Base-by-base conservation (phyloP, 2,888 invertebrate species). In the Lasioglossum leucozonium region DNA sequence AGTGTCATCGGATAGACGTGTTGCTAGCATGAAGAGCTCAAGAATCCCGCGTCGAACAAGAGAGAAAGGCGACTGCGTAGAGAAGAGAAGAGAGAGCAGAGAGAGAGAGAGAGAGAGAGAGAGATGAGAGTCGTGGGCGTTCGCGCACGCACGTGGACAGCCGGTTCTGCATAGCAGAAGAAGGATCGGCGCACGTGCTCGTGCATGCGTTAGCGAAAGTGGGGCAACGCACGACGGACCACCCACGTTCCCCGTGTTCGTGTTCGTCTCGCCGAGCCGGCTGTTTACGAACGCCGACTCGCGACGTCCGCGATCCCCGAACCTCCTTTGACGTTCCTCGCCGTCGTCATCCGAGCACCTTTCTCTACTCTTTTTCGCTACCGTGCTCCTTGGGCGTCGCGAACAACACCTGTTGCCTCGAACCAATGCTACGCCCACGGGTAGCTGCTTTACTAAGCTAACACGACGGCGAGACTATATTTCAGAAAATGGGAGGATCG, bases 161-260 rank as follows among this genome's bases (percentile, higher is more conserved):
- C 80, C 79, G 77, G 82, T 87, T 82, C 74, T 77, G 80, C 82
- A 88, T 80, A 71, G 78, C 58, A 78, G 81, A 74, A 82, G 77
- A 72, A 85, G 81, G 81, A 77, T 62, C 62, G 67, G 67, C 87
- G 91, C 90, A 91, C 91, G 90, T 91, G 91, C 89, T 91, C 88
- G 84, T 91, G 91, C 91, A 91, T 90, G 90, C 90, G 91, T 91
- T 86, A 91, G 90, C 90, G 90, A 91, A 91, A 91, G 91, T 90
- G 91, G 91, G 90, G 85, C 91, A 91, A 81, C 82, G 37, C 67
- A 37, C 67, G 67, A 37, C 69, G 78, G 90, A 91, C 91, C 91
- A 91, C 91, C 91, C 91, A 89, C 88, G 86, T 83, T 78, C 72
- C 37, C 58, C 73, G 62, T 77, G 77, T 75, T 58, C 80, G 75